phyloP scores from a whole-genome alignment of 2,113 vertebrate genomes.

The Paedocypris sp. region DNA sequence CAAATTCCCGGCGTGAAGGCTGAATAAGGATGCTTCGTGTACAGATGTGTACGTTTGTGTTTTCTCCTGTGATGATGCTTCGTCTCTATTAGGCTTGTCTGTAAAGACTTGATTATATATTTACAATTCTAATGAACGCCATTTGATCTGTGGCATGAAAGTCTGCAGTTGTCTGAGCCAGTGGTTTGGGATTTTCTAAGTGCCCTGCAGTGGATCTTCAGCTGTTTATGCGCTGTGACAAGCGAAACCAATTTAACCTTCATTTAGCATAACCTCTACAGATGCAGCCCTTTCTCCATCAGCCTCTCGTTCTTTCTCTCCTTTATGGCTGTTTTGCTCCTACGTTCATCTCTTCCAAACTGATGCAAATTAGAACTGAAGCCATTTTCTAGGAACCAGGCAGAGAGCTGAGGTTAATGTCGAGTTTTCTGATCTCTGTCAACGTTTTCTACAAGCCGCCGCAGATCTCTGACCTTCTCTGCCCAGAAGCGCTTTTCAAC shows the following conservation, averaged over 20 bases:
- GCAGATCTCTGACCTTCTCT: conserved; percentile 14
- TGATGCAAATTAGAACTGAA: conserved; percentile 15
- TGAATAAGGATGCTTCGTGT: not conserved
- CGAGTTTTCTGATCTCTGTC: conserved; percentile 3
- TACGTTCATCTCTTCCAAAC: conserved; percentile 13
- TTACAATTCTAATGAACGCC: not conserved
- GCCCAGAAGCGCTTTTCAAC: not conserved
- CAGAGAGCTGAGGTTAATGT: not conserved
- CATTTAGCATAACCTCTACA: conserved; percentile 43
- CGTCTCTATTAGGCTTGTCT: not conserved
- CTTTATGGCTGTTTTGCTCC: conserved; percentile 9
- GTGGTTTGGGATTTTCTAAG: conserved; percentile 8
- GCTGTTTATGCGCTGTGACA: conserved; percentile 39
- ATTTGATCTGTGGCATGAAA: not conserved
- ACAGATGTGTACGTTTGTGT: not conserved
- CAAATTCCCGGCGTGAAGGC: no score
- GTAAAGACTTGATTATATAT: conserved; percentile 10
- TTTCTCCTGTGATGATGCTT: not conserved
- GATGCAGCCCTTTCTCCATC: conserved; percentile 17
- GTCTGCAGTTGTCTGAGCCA: not conserved
- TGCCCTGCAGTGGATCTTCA: conserved; percentile 33
- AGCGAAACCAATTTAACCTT: conserved; percentile 39
- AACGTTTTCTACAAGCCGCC: not conserved
- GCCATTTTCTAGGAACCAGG: not conserved
- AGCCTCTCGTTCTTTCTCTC: not conserved